Evolutionary conservation across 2,888 invertebrate species (phyloP), one percentile per base, ranked within the genome.

Genomic region (Catocala fraxini): DNA sequence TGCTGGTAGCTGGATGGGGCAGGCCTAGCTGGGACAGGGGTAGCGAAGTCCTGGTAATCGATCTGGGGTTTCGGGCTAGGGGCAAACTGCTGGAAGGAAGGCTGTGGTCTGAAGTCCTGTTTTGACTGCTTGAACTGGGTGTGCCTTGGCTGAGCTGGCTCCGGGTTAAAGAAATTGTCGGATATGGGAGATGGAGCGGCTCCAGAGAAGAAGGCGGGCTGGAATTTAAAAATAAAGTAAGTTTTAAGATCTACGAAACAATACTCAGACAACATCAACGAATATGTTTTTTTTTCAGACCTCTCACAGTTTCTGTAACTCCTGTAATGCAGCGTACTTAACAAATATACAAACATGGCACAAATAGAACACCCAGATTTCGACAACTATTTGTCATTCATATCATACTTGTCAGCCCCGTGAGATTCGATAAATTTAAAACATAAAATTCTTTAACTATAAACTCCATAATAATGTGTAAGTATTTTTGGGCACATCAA

Each of bases 181-280:
- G 85, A 25, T 25, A 25, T 65, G 0, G 91, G 88, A 0, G 84
- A 73, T 7, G 92, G 90, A 5, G 94, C 86, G 6, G 93, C 93
- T 33, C 94, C 94, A 13, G 93, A 56, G 82, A 94, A 93, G 86
- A 93, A 93, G 41, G 85, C 80, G 0, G 94, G 93, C 94, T 94
- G 86, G 2, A 80, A 81, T 35, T 41, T 11, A 46, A n/a, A 56
- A 56, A 56, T 45, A 33, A 43, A 47, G 6, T 7, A 35, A 15
- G 13, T 10, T 25, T 49, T n/a, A 49, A 39, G 35, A 39, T 39
- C 6, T 39, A 1, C 6, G 0, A 39, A 25, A 25, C n/a, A n/a
- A n/a, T n/a, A n/a, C 2, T 25, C 25, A 25, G 25, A 25, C 25
- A 25, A 15, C 15, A 15, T 15, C 0, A 15, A 25, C 25, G 1